These are phyloP conservation scores for Drosophila oshimai DNA, from an alignment of 1,140 invertebrate genomes.

Conservation along the genomic window DNA sequence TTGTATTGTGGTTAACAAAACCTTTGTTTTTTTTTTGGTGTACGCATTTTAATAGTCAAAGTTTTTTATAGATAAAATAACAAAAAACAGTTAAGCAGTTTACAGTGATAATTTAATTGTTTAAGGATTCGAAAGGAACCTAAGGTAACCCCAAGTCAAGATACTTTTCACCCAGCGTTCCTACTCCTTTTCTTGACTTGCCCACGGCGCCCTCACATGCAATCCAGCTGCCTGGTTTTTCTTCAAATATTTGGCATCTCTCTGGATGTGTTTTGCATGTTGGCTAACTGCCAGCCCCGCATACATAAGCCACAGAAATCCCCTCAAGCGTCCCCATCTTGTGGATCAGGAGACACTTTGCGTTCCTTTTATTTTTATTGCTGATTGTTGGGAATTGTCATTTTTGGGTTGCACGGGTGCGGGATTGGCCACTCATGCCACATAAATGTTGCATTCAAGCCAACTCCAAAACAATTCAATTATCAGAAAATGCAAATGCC, in stretches of 20 bases:
- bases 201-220: conserved; percentile 69
- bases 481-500: conserved; percentile 73
- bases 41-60: too few species aligned
- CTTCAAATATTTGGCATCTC: conserved; percentile 36
- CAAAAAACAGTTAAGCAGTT: too few species aligned
- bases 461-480: conserved; percentile 74
- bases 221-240: conserved; percentile 44
- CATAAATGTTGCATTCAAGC: conserved; percentile 69
- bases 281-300: conserved; percentile 57
- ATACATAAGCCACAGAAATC: conserved; percentile 23
- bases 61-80: neutral
- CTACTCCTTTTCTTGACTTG: conserved; percentile 8
- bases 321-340: neutral
- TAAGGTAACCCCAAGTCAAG: neutral
- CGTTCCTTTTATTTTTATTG: conserved; percentile 50
- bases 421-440: conserved; percentile 66
- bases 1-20: too few species aligned
- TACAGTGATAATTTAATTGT: neutral
- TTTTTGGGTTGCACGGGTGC: conserved; percentile 43
- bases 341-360: conserved; percentile 44
- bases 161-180: neutral
- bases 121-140: too few species aligned
- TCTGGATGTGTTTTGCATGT: conserved; percentile 55
- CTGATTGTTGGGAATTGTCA: conserved; percentile 40
- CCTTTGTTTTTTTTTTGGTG: too few species aligned